Evolutionary conservation across 2,888 invertebrate species (phyloP).

Genomic region (Melanchra persicariae): DNA sequence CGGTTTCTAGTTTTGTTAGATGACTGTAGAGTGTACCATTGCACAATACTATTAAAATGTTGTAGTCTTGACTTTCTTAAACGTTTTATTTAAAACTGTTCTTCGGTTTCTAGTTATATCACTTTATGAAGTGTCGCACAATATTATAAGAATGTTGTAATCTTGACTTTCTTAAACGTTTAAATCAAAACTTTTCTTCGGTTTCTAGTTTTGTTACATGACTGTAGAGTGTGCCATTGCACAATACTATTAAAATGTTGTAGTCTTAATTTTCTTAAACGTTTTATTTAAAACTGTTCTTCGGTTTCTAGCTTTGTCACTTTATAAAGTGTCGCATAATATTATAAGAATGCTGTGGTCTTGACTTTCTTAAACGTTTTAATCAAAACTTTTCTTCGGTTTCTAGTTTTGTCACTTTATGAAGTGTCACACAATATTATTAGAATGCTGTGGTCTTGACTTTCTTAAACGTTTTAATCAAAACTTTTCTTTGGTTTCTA

Average conservation of each 20-base stretch:
- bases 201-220: not conserved
- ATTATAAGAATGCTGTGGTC: not conserved
- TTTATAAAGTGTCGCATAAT: not conserved
- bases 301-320: not conserved
- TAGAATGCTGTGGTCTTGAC: not conserved
- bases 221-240: no score
- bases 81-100: not conserved
- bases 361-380: constrained; percentile 14
- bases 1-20: not conserved
- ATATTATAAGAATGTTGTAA: not conserved
- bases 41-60: not conserved
- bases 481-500: not conserved
- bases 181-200: not conserved
- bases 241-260: not conserved
- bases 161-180: constrained; percentile 37
- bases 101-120: not conserved
- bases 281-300: no score
- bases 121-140: not conserved
- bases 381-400: not conserved
- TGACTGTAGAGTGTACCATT: no score
- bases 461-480: not conserved
- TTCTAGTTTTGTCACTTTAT: not conserved
- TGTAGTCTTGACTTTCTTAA: constrained; percentile 11
- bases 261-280: constrained; percentile 19
- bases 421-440: not conserved